Conservation (phyloP, 2,797 vertebrate species). For the Momotus momota region DNA sequence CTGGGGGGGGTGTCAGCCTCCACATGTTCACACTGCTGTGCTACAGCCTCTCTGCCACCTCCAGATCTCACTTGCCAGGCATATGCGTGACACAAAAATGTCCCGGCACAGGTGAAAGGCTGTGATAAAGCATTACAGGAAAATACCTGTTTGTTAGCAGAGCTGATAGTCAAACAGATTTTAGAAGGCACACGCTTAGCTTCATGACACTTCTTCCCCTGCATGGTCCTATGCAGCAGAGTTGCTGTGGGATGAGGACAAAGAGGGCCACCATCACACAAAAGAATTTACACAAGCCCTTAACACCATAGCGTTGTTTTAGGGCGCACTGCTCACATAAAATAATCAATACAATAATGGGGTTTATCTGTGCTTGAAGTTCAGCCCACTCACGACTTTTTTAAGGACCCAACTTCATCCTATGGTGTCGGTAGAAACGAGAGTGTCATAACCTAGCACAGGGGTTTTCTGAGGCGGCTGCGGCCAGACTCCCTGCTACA, state of each 20-base stretch:
- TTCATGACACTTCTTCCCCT: background rate
- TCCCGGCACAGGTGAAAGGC: background rate
- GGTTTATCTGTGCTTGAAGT: background rate
- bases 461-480: background rate
- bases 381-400: background rate
- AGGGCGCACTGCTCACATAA: background rate
- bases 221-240: background rate
- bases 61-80: background rate
- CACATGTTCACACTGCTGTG: background rate
- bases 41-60: background rate
- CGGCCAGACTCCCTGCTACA: background rate
- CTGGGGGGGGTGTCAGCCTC: background rate
- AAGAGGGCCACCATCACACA: background rate
- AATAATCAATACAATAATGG: background rate
- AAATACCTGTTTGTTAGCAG: background rate
- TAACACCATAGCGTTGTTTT: background rate
- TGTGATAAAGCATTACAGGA: background rate
- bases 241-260: background rate
- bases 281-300: background rate
- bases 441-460: background rate
- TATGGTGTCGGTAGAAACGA: background rate
- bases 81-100: background rate
- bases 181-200: background rate
- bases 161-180: background rate
- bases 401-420: background rate